Base-by-base conservation (phyloP, 2,888 invertebrate genomes). In the Lepas anatifera region DNA sequence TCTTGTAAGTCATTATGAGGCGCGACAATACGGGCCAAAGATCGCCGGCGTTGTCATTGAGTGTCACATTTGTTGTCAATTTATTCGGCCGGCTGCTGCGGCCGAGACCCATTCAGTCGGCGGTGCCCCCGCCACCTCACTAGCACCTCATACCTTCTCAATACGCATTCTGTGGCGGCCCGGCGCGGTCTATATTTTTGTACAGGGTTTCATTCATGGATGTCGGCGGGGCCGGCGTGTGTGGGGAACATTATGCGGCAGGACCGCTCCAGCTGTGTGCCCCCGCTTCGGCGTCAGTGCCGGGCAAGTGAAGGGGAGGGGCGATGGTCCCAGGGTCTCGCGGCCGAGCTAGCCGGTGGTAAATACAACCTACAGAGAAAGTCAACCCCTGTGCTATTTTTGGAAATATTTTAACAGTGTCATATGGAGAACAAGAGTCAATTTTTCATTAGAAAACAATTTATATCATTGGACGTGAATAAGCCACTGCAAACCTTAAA, bases 51-150 rank as follows among this genome's bases (percentile, higher is more conserved):
- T 58, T 58, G 58, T 58, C 58, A 35, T 58, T 32, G 58, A 58
- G 58, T 58, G 58, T 32, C 58, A 58, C 58, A 58, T 58, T 58
- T 58, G 58, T 58, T 58, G 58, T 58, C 58, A 58, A 58, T 58
- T 58, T 58, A 58, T 58, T 58, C 58, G 58, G 32, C 32, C 58
- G 32, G 35, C 58, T 18, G 58, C 35, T 6, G 58, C 35, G 32
- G 16, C 52, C 29, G 22, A 7, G 58, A 6, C 11, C 58, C 58
- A 58, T 58, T 58, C 32, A 58, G 29, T 18, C 29, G 6, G 16
- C 0, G 1, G 16, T 10, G 22, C 4, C 22, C 58, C 22, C 48
- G 58, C 35, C 58, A 58, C 58, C 58, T 58, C 58, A 58, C 58
- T 58, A 58, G 58, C 58, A 58, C 58, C 58, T 58, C 58, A 58